Conservation (phyloP, 2,113 vertebrate genomes). For the Myotis davidii region DNA sequence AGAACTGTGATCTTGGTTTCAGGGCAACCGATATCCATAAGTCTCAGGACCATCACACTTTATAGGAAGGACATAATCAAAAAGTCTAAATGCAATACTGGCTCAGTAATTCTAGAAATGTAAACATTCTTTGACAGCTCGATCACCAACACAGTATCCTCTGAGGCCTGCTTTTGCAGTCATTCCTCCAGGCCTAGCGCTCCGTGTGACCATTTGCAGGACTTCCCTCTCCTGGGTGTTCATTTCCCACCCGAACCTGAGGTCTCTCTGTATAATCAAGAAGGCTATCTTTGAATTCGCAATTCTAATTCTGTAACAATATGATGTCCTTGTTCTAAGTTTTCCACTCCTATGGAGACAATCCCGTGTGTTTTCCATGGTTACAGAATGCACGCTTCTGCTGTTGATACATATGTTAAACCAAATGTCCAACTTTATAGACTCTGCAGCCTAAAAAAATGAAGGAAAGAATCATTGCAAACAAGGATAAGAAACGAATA, state of each 20-base stretch:
- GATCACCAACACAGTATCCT: not conserved
- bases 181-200: not conserved
- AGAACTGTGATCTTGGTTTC: not conserved
- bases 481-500: constrained; percentile 41
- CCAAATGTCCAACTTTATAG: constrained; percentile 57
- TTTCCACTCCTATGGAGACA: constrained; percentile 50
- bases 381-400: constrained; percentile 65
- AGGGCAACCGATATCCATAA: not conserved
- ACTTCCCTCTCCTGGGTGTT: not conserved
- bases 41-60: not conserved
- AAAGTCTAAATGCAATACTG: not conserved
- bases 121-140: constrained; percentile 6
- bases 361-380: not conserved
- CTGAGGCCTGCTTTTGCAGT: not conserved
- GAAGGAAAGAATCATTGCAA: constrained; percentile 34
- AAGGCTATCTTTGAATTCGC: not conserved
- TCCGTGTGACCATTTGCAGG: not conserved
- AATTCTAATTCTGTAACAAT: constrained; percentile 16
- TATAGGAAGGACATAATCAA: not conserved
- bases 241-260: constrained; percentile 15
- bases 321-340: constrained; percentile 25
- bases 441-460: constrained; percentile 60
- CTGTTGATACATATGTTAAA: constrained; percentile 42
- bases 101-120: not conserved
- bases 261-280: not conserved